Evolutionary conservation across 2,797 vertebrate genomes (phyloP), one percentile per base, ranked within the genome.

Genomic region (Cephalopachus bancanus): DNA sequence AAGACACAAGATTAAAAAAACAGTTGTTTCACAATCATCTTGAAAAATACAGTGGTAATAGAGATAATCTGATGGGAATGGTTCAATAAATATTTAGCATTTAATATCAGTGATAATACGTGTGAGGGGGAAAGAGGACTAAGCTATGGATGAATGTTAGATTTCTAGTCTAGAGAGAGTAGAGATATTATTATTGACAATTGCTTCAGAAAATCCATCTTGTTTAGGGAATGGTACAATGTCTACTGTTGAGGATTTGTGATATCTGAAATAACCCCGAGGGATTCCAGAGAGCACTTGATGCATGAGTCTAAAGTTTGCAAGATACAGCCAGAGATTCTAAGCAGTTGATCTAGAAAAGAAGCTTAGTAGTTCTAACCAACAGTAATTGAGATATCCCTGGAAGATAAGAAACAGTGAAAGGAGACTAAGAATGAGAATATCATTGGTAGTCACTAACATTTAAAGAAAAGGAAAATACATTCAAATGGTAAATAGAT

Each of bases 381-480:
- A 9, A 49, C 8, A n/a, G 7, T 80, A 80, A 94, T 74, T 80
- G 57, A 88, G 2, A 26, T 84, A 16, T 53, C 12, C 3, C 28
- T 28, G 20, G 22, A 84, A 81, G n/a, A 71, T 30, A 79, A 26
- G 12, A 72, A 6, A 65, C 19, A 74, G 12, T 53, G 20, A 83
- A 55, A 37, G 5, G 53, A 94, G 9, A 37, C 33, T 83, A 85
- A 62, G 22, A 92, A 51, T 75, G 15, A 85, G 20, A 92, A 69
- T 14, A 57, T 1, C 19, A 69, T 16, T 30, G 7, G 9, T 26
- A 28, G 49, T 49, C 51, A 74, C 2, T 72, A 85, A 83, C 3
- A 37, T 80, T 93, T 88, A 62, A 95, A 62, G 33, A 15, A 78
- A 90, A 93, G 8, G 19, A 79, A 17, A 90, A 76, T 5, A 78